A percentile compares a stretch with the other conserved stretches of the same genome.
These are phyloP conservation scores for Cheilosia urbana DNA, from an alignment of 2,888 invertebrate species.

Conservation along the genomic window DNA sequence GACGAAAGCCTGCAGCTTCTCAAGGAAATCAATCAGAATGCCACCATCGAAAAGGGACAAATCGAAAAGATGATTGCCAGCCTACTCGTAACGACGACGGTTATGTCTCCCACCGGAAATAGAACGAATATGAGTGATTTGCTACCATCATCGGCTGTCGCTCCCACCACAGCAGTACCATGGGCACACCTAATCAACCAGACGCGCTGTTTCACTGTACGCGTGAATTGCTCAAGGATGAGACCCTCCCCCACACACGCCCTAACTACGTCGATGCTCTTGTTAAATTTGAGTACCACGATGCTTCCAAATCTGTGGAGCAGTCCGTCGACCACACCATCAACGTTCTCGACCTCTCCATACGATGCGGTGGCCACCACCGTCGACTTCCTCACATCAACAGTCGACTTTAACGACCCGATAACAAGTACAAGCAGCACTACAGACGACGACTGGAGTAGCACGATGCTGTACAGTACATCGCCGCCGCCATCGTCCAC, in stretches of 20 bases:
- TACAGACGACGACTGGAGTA: conserved; percentile 64
- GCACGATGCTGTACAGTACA: conserved; percentile 78
- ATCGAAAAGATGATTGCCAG: conserved; percentile 78
- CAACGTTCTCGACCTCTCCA: conserved; percentile 48
- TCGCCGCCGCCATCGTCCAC: conserved; percentile 70
- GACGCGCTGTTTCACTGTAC: conserved; percentile 81
- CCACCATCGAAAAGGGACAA: conserved; percentile 78
- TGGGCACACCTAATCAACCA: conserved; percentile 62
- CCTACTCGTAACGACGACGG: conserved; percentile 76
- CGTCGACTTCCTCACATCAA: conserved; percentile 79
- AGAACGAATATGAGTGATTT: conserved; percentile 55
- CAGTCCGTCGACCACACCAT: conserved; percentile 56
- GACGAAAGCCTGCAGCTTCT: conserved; percentile 82
- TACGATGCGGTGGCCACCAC: conserved; percentile 73
- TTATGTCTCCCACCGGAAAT: conserved; percentile 72
- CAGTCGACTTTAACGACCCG: conserved; percentile 78
- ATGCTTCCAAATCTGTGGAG: conserved; percentile 71
- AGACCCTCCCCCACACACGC: conserved; percentile 77
- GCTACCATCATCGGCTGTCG: conserved; percentile 11
- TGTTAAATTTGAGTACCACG: conserved; percentile 83
- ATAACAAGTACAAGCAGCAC: conserved; percentile 58
- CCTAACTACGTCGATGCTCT: conserved; percentile 82
- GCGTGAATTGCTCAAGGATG: conserved; percentile 81
- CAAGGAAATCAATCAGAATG: conserved; percentile 86
- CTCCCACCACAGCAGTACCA: conserved; percentile 25